Evolutionary conservation across 92 coral and sea anemone species (phyloP).

Genomic region (Parazoanthus atlanticus): DNA sequence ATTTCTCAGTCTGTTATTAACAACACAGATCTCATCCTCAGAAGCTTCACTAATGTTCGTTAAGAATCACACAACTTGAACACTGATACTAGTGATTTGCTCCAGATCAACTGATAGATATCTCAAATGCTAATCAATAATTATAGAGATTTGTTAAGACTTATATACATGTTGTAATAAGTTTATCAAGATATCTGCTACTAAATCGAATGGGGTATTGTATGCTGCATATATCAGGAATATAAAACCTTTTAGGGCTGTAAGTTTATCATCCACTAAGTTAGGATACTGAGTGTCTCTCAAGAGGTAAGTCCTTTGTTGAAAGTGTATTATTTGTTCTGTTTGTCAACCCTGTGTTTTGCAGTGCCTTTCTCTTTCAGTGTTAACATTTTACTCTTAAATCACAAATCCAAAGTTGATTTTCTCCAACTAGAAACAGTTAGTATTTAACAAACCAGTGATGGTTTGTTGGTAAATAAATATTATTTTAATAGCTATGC

Average conservation of each 20-base stretch:
- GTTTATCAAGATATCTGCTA: background rate
- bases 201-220: too few relatives aligned
- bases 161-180: background rate
- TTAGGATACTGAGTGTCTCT: conserved; percentile 2
- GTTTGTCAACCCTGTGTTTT: background rate
- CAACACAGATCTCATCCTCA: background rate
- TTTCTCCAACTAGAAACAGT: too few relatives aligned
- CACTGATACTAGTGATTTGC: background rate
- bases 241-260: background rate
- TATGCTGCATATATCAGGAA: background rate
- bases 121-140: background rate
- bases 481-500: too few relatives aligned
- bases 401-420: too few relatives aligned
- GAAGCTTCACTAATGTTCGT: background rate
- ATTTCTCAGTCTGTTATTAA: background rate
- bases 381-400: too few relatives aligned
- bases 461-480: too few relatives aligned
- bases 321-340: background rate
- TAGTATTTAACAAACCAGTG: too few relatives aligned
- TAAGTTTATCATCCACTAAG: background rate
- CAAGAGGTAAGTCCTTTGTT: background rate
- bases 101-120: too few relatives aligned
- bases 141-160: too few relatives aligned
- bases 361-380: background rate
- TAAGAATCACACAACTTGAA: background rate